Percentiles rank a stretch among this genome's conserved stretches.
phyloP scores from a whole-genome alignment of 2,113 vertebrate genomes.

The Brevimyrus niger region DNA sequence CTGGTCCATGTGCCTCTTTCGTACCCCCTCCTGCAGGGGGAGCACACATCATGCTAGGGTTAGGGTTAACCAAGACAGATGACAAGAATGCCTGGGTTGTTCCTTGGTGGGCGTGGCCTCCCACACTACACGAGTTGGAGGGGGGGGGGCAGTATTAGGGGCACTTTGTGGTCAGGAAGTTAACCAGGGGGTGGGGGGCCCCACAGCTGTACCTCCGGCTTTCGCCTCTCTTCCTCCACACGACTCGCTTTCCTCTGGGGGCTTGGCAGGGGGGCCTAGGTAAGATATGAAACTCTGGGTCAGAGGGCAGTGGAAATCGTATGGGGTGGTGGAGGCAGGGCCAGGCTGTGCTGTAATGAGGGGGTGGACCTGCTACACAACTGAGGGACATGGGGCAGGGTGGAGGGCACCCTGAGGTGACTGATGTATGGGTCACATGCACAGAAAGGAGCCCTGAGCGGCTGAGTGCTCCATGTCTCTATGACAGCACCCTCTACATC shows the following conservation, averaged over 20 bases:
- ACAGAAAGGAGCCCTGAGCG: background rate
- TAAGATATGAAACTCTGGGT: slow-evolving; percentile 72
- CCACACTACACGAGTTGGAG: background rate
- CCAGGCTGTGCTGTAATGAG: background rate
- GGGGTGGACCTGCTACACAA: background rate
- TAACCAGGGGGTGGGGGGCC: slow-evolving; percentile 27
- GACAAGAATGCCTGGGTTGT: background rate
- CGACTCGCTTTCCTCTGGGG: slow-evolving; percentile 73
- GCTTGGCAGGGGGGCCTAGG: slow-evolving; percentile 68
- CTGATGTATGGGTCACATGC: background rate
- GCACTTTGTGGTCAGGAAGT: background rate
- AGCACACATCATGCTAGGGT: slow-evolving; percentile 16
- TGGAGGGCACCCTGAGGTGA: background rate
- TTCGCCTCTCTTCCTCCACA: slow-evolving; percentile 79
- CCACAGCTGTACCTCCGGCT: slow-evolving; percentile 73
- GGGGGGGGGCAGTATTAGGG: background rate
- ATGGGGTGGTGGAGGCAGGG: background rate
- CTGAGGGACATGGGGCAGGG: background rate
- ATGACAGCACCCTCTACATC: background rate
- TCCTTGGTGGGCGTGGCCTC: slow-evolving; percentile 31
- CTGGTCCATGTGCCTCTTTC: slow-evolving; percentile 73
- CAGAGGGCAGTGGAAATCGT: slow-evolving; percentile 42
- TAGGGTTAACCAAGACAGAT: background rate
- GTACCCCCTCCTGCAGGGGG: slow-evolving; percentile 67
- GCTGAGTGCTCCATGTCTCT: background rate